Evolutionary conservation across 2,888 invertebrate species (phyloP).

Genomic region (Drosophila formosana): DNA sequence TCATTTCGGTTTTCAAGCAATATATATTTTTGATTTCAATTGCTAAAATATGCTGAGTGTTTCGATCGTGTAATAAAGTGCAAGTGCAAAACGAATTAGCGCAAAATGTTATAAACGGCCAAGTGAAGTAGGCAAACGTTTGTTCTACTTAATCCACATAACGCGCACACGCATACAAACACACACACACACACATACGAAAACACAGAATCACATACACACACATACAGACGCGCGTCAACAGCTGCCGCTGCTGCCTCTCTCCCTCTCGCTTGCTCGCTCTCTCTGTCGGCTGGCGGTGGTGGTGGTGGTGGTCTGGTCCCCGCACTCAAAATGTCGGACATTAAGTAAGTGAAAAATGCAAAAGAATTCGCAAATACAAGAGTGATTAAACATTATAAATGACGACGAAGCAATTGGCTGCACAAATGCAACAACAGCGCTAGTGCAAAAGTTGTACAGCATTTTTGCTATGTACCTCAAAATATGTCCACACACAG

Average conservation of each 20-base stretch:
- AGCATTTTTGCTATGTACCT: conserved; percentile 37
- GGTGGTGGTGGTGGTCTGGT: conserved; percentile 50
- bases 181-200: conserved; percentile 33
- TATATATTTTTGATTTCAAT: conserved; percentile 18
- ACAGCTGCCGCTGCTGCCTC: conserved; percentile 61
- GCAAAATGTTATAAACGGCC: conserved; percentile 48
- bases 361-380: conserved; percentile 14
- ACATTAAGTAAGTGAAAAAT: conserved; percentile 83
- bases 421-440: conserved; percentile 3
- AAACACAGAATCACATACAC: conserved; percentile 15
- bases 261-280: conserved; percentile 14
- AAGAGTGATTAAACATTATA: background rate
- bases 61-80: conserved; percentile 12
- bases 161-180: conserved; percentile 57
- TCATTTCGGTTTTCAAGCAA: conserved; percentile 35
- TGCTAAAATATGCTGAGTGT: conserved; percentile 20
- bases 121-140: conserved; percentile 58
- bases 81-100: conserved; percentile 23
- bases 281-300: conserved; percentile 15
- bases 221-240: conserved; percentile 48
- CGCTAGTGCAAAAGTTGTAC: conserved; percentile 19
- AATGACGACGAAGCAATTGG: background rate
- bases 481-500: conserved; percentile 30
- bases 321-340: conserved; percentile 82
- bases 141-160: conserved; percentile 69